phyloP scores from a whole-genome alignment of 2,797 vertebrate species.

The Phrynocephalus guinanensis region DNA sequence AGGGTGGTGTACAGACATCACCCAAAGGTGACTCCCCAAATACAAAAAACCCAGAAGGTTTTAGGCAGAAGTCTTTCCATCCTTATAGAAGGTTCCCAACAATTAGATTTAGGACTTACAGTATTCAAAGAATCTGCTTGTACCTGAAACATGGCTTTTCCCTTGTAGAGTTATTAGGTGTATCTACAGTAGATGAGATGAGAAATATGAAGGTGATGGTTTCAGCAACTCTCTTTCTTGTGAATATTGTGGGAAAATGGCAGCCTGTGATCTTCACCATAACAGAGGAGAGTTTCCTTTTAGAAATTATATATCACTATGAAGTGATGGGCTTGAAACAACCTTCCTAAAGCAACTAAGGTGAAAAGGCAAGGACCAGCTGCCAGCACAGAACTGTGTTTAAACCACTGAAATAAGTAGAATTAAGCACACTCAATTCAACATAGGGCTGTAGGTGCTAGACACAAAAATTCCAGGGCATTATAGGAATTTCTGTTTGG shows the following conservation, averaged over 20 bases:
- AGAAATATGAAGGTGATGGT: too few relatives aligned
- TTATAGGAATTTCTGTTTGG: not conserved
- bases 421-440: not conserved
- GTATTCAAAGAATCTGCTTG: too few relatives aligned
- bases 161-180: not conserved
- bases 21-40: too few relatives aligned
- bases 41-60: too few relatives aligned
- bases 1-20: too few relatives aligned
- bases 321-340: not conserved
- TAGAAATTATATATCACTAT: not conserved
- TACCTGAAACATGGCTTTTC: not conserved
- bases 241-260: too few relatives aligned
- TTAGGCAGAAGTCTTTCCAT: not conserved
- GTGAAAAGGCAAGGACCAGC: not conserved
- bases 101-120: not conserved
- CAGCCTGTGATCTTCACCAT: not conserved
- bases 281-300: not conserved
- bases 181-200: too few relatives aligned
- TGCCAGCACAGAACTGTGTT: not conserved
- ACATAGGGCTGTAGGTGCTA: not conserved
- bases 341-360: not conserved
- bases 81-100: not conserved
- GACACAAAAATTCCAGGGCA: not conserved
- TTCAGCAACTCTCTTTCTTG: too few relatives aligned
- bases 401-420: not conserved